phyloP scores from a whole-genome alignment of 2,888 invertebrate species.

The Pachliopta kotzebuea region DNA sequence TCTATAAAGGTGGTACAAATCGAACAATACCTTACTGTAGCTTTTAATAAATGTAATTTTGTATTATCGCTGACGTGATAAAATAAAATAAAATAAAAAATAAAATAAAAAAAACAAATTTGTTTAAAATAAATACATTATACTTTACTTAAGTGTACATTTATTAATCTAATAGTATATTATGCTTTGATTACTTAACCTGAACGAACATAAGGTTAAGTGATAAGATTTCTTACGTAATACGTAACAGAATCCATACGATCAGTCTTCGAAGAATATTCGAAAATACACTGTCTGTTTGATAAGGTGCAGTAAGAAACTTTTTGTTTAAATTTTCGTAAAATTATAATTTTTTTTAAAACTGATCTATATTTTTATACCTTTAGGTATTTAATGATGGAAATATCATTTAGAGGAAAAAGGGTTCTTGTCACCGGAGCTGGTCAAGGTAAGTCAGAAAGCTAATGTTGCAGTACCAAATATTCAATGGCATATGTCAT shows the following conservation, averaged over 20 bases:
- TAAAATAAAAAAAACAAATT: too few species aligned
- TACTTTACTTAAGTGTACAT: too few species aligned
- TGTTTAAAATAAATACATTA: too few species aligned
- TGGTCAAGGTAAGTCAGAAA: slow-evolving; percentile 83
- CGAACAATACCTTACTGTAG: too few species aligned
- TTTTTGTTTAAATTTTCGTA: neutral
- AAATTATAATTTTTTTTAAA: neutral
- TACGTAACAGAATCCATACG: neutral
- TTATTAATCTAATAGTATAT: neutral
- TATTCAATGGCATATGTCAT: too few species aligned
- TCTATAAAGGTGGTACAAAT: too few species aligned
- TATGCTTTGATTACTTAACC: slow-evolving; percentile 19
- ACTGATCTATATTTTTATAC: neutral
- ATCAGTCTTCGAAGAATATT: slow-evolving; percentile 8
- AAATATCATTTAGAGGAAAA: slow-evolving; percentile 83
- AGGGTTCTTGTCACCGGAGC: slow-evolving; percentile 92
- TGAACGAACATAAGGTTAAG: slow-evolving; percentile 18
- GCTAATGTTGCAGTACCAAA: too few species aligned
- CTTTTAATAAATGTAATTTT: too few species aligned
- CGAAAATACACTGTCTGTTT: neutral
- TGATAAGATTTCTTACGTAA: slow-evolving; percentile 14
- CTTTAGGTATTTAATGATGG: slow-evolving; percentile 41
- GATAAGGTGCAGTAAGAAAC: slow-evolving; percentile 10
- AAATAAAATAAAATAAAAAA: too few species aligned
- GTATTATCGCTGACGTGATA: too few species aligned